Base-by-base conservation (phyloP, 2,113 vertebrate genomes). In the Lepus americanus region DNA sequence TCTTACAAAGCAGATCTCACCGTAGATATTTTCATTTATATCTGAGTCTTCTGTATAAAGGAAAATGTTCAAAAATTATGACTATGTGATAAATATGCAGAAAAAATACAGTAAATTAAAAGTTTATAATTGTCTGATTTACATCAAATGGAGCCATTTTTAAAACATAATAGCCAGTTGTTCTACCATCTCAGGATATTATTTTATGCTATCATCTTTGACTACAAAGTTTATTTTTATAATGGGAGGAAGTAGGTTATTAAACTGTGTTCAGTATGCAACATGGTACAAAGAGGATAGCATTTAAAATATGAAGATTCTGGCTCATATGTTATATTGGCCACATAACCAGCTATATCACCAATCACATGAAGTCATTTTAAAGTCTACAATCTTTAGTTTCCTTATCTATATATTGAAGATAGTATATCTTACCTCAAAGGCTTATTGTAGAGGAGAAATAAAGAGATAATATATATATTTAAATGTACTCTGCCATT, bases 11-110 rank as follows among this genome's bases (percentile, higher is more conserved):
- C 1, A 81, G 63, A 88, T 87, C n/a, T 82, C 11, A 59, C 51
- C 53, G 93, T 55, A 93, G 78, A 33, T 76, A 90, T 85, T 93
- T 84, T 95, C 29, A 90, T n/a, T 88, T 84, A 33, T 79, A 97
- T 85, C 25, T 81, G 33, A 89, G 77, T 92, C 92, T 87, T 87
- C 16, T 85, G 87, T 39, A 64, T 9, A 73, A 74, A 44, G n/a
- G 6, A 72, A 79, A 84, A 80, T 73, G 6, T 67, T 89, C 33
- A 51, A 77, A 61, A 77, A 72, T 59, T 66, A 84, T 85, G 44
- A 83, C 55, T 49, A 90, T 55, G 33, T 55, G 33, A 19, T 70
- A 66, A 89, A 82, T 59, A 89, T 69, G 66, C 16, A 69, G 69
- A 33, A 84, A 84, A 33, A 19, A 88, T 14, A 44, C 0, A 82